These are phyloP conservation scores for Panulirus ornatus DNA, from an alignment of 1,140 invertebrate species.

Conservation along the genomic window DNA sequence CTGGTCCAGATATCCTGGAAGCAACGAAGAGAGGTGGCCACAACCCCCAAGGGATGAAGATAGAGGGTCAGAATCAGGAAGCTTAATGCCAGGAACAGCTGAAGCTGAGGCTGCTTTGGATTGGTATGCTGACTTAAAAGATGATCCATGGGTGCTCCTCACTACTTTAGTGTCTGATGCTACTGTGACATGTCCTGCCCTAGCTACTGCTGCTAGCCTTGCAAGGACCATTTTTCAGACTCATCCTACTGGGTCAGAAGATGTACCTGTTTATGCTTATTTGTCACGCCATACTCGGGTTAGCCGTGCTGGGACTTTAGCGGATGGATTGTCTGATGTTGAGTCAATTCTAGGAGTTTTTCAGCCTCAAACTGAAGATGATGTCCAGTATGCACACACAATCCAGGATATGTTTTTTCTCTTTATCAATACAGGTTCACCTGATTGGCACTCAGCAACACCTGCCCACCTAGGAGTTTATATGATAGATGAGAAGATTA, in stretches of 20 bases:
- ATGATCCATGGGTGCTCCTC: conserved; percentile 80
- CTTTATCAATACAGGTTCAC: conserved; percentile 83
- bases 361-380: conserved; percentile 84
- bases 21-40: not conserved
- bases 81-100: not conserved
- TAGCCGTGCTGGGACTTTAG: conserved; percentile 76
- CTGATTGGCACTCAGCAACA: conserved; percentile 78
- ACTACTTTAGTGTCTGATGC: conserved; percentile 86
- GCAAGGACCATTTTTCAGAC: conserved; percentile 77
- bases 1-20: not conserved
- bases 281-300: conserved; percentile 41
- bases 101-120: conserved; percentile 74
- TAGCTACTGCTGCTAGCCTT: conserved; percentile 80
- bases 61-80: not conserved
- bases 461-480: conserved; percentile 70
- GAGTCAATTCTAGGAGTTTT: conserved; percentile 88
- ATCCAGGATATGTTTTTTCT: conserved; percentile 91
- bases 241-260: conserved; percentile 51
- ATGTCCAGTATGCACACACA: conserved; percentile 85
- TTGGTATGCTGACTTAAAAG: conserved; percentile 87
- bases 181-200: conserved; percentile 87
- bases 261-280: conserved; percentile 58
- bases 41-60: not conserved
- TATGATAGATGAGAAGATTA: conserved; percentile 35
- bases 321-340: conserved; percentile 85